These are phyloP conservation scores for Pomatorhinus ruficollis DNA, from an alignment of 2,113 vertebrate genomes.

Conservation along the genomic window DNA sequence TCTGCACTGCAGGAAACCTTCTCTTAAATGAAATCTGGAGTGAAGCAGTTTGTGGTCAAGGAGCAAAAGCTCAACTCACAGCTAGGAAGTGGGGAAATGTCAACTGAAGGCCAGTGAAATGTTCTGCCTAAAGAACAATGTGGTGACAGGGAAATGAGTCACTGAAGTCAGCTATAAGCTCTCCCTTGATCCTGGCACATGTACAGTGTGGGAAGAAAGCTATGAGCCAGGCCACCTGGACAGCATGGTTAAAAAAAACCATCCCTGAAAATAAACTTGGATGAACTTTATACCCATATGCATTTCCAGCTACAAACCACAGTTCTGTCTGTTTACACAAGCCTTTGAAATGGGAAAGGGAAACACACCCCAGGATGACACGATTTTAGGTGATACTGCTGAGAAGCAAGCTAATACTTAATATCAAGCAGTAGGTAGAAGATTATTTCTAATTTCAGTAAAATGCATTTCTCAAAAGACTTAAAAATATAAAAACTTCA, in stretches of 20 bases:
- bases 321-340: neutral
- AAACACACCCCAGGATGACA: neutral
- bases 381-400: neutral
- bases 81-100: neutral
- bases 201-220: constrained; percentile 1
- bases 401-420: neutral
- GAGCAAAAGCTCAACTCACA: neutral
- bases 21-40: neutral
- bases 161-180: neutral
- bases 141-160: neutral
- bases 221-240: constrained; percentile 36
- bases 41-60: neutral
- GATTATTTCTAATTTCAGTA: neutral
- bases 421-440: neutral
- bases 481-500: neutral
- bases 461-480: neutral
- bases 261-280: constrained; percentile 31
- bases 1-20: neutral
- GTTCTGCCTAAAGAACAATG: neutral
- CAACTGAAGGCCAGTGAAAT: neutral
- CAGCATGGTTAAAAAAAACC: neutral
- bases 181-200: neutral
- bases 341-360: neutral
- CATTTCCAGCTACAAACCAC: neutral
- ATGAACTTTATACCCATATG: neutral